These are phyloP conservation scores for Eristalis pertinax DNA, from an alignment of 2,888 invertebrate species.

Conservation along the genomic window DNA sequence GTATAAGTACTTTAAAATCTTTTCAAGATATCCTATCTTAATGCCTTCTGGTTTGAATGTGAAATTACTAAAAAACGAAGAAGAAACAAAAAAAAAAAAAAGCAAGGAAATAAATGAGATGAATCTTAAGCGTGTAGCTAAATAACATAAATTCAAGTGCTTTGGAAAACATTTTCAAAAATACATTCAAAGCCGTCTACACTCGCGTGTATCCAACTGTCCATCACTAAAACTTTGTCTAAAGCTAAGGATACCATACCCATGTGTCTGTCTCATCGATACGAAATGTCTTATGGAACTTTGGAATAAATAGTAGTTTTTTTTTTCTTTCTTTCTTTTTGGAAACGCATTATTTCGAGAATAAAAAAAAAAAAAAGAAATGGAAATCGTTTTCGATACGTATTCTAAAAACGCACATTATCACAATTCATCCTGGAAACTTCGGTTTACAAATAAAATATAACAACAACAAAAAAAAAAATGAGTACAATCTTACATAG, in stretches of 20 bases:
- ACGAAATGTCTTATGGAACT: neutral
- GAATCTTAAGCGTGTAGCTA: neutral
- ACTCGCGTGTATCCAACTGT: neutral
- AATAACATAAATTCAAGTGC: conserved; percentile 13
- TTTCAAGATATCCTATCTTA: conserved; percentile 48
- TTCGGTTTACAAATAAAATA: neutral
- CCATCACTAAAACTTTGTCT: neutral
- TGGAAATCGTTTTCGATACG: neutral
- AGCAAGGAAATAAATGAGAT: neutral
- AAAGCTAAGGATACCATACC: neutral
- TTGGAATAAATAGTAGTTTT: neutral
- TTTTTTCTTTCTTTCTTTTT: neutral
- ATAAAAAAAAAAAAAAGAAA: neutral
- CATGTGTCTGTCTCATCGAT: neutral
- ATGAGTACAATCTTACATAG: neutral
- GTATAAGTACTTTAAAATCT: conserved; percentile 62
- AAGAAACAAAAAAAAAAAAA: neutral
- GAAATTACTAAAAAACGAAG: conserved; percentile 9
- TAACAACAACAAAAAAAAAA: neutral
- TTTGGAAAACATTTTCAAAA: conserved; percentile 7
- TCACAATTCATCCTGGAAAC: neutral
- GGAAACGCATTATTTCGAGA: neutral
- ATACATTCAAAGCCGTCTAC: conserved; percentile 25
- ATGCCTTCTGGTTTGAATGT: conserved; percentile 43
- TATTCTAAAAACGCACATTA: neutral